These are phyloP conservation scores for Bombus waltoni DNA, from an alignment of 1,140 invertebrate genomes.

Conservation along the genomic window DNA sequence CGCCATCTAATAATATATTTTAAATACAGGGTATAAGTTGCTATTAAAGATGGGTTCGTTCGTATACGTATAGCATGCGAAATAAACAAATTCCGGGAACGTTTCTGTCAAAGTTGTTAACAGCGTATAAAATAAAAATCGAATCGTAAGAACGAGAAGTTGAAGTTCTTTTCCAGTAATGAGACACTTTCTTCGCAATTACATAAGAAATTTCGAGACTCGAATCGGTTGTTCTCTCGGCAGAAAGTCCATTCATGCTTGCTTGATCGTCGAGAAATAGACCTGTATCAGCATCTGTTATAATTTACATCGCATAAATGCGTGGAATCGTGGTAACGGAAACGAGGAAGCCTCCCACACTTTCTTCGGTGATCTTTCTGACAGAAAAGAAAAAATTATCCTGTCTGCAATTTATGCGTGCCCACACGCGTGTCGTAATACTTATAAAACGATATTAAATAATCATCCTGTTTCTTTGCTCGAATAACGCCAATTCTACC, in stretches of 20 bases:
- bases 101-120: no score
- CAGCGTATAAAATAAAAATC: not conserved
- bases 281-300: constrained; percentile 21
- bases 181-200: not conserved
- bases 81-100: no score
- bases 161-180: not conserved
- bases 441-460: constrained; percentile 21
- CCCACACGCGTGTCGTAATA: not conserved
- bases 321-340: constrained; percentile 10
- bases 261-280: not conserved
- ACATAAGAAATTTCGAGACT: not conserved
- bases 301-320: constrained; percentile 27
- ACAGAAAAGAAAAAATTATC: not conserved
- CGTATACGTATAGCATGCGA: no score
- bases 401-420: not conserved
- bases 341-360: constrained; percentile 39
- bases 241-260: not conserved
- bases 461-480: not conserved
- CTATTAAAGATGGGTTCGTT: no score
- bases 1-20: no score
- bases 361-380: constrained; percentile 18
- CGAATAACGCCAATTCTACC: not conserved
- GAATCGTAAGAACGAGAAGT: not conserved
- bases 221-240: not conserved
- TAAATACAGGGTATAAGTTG: no score